These are phyloP conservation scores for Montipora cactus DNA, from an alignment of 64 coral and sea anemone species.

Conservation along the genomic window DNA sequence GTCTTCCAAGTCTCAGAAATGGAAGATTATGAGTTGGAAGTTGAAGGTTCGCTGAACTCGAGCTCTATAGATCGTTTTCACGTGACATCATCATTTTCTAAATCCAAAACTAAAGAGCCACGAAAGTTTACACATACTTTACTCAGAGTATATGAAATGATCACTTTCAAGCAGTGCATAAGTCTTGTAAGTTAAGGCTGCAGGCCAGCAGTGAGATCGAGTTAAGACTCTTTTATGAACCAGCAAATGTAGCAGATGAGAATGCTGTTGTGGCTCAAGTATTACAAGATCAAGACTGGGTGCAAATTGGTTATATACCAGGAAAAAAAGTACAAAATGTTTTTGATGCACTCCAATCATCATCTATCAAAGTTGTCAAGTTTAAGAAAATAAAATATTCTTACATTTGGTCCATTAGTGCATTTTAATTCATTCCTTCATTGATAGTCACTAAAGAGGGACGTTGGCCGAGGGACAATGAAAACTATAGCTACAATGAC, in stretches of 20 bases:
- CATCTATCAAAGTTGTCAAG: background rate
- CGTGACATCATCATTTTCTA: background rate
- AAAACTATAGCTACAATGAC: background rate
- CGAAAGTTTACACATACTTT: background rate
- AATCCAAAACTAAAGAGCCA: background rate
- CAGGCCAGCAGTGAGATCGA: background rate
- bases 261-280: no score
- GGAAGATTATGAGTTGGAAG: no score
- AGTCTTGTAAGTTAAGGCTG: background rate
- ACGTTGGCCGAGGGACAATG: background rate
- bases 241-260: no score
- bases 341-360: no score
- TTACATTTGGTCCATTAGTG: background rate
- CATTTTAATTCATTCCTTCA: background rate
- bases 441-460: slow-evolving; percentile 4
- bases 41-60: no score
- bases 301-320: no score
- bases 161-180: background rate
- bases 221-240: no score
- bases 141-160: background rate
- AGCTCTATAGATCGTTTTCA: no score
- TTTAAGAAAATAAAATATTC: background rate
- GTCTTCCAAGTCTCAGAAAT: no score
- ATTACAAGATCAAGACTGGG: no score
- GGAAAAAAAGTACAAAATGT: no score